Evolutionary conservation across 2,797 vertebrate species (phyloP).

Genomic region (Chaetodon trifasciatus): DNA sequence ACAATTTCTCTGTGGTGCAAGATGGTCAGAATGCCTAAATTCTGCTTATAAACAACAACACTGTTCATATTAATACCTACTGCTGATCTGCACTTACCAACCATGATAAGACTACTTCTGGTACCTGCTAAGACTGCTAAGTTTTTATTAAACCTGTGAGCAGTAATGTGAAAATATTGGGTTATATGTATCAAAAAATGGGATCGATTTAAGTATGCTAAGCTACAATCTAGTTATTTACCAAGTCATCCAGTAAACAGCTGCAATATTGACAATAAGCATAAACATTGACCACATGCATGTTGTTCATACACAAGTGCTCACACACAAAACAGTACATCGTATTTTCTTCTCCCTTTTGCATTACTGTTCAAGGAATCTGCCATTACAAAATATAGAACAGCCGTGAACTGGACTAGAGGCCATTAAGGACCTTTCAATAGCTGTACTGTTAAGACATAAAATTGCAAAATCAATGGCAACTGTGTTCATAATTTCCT

Average conservation of each 20-base stretch:
- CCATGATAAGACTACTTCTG: constrained; percentile 17
- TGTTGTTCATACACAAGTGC: constrained; percentile 27
- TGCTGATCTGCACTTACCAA: constrained; percentile 25
- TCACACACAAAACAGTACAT: constrained; percentile 28
- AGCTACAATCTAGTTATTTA: constrained; percentile 51
- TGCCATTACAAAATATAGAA: too few species aligned
- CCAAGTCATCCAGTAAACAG: constrained; percentile 62
- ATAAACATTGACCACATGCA: constrained; percentile 28
- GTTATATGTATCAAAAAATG: constrained; percentile 70
- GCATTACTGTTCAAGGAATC: too few species aligned
- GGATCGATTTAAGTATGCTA: constrained; percentile 74
- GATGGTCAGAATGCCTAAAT: constrained; percentile 9
- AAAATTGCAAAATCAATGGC: too few species aligned
- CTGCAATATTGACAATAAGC: constrained; percentile 44
- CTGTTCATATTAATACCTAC: constrained; percentile 30
- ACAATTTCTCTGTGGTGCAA: constrained; percentile 21
- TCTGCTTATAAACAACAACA: constrained; percentile 17
- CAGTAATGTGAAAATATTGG: constrained; percentile 68
- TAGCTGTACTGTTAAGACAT: too few species aligned
- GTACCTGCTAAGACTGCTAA: background rate
- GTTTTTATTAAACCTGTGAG: constrained; percentile 58
- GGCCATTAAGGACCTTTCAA: too few species aligned
- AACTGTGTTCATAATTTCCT: too few species aligned
- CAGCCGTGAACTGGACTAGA: too few species aligned
- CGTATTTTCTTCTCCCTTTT: background rate